Conservation (phyloP, 1,140 invertebrate genomes). For the Magallana ariakensis region DNA sequence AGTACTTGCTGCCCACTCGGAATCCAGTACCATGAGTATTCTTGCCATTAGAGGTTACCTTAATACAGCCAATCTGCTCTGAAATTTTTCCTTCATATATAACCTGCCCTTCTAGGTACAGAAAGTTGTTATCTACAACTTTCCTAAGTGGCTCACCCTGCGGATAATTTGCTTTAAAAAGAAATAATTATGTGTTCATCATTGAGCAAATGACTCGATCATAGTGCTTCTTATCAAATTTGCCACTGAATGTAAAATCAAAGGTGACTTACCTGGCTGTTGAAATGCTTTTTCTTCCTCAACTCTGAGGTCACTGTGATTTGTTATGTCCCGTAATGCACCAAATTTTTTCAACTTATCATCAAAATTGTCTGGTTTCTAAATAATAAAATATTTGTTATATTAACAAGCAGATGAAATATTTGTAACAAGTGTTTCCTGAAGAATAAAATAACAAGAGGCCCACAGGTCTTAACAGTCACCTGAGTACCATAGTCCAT, state of each 20-base stretch:
- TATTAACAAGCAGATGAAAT: no score
- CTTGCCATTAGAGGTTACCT: background rate
- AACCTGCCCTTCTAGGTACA: background rate
- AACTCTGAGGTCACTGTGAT: background rate
- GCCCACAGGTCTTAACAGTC: no score
- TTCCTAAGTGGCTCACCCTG: background rate
- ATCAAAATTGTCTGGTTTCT: background rate
- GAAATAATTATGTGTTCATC: no score
- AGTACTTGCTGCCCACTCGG: background rate
- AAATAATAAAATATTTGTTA: background rate
- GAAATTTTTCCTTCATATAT: background rate
- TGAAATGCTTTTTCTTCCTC: background rate
- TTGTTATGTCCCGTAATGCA: background rate
- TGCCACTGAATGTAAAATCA: no score
- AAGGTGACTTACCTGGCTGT: background rate
- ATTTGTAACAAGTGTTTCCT: no score
- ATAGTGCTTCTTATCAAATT: no score
- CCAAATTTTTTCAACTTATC: background rate
- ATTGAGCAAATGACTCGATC: no score
- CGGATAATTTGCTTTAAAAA: background rate
- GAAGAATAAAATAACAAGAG: no score
- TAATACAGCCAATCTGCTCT: background rate
- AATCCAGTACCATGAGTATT: background rate
- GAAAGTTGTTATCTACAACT: background rate
- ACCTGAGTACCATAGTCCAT: no score